Percentiles rank a stretch among this genome's conserved stretches.
phyloP scores from a whole-genome alignment of 2,113 vertebrate genomes.

The Ammospiza nelsoni region DNA sequence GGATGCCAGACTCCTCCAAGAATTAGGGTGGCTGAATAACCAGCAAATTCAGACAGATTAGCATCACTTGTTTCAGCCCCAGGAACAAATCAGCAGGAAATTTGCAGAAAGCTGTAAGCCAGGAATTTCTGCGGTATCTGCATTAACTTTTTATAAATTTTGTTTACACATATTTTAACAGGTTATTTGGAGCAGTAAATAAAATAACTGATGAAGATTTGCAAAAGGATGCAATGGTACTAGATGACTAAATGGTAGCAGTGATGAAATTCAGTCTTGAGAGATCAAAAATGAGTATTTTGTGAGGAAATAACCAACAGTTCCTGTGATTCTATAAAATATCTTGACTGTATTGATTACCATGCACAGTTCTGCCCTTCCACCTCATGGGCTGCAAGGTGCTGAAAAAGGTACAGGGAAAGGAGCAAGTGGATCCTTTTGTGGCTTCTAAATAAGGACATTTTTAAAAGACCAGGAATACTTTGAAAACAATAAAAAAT shows the following conservation, averaged over 20 bases:
- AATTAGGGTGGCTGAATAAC: background rate
- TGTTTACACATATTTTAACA: background rate
- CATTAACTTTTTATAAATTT: background rate
- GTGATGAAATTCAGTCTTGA: background rate
- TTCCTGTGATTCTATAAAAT: background rate
- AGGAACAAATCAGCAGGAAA: background rate
- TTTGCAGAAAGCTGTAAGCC: background rate
- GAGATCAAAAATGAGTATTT: background rate
- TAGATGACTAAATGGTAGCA: background rate
- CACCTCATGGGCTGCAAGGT: background rate
- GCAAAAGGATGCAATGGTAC: background rate
- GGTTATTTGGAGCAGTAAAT: background rate
- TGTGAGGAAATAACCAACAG: background rate
- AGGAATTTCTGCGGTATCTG: background rate
- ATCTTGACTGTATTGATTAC: background rate
- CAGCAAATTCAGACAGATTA: background rate
- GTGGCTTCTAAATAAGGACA: background rate
- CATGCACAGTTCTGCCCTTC: background rate
- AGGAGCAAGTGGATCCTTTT: background rate
- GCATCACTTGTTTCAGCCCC: background rate
- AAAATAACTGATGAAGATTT: background rate
- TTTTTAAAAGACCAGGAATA: background rate
- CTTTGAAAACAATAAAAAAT: background rate
- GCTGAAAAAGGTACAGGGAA: background rate
- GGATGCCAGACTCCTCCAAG: background rate